These are phyloP conservation scores for Sinocyclocheilus grahami DNA, from an alignment of 2,113 vertebrate genomes.

Conservation along the genomic window DNA sequence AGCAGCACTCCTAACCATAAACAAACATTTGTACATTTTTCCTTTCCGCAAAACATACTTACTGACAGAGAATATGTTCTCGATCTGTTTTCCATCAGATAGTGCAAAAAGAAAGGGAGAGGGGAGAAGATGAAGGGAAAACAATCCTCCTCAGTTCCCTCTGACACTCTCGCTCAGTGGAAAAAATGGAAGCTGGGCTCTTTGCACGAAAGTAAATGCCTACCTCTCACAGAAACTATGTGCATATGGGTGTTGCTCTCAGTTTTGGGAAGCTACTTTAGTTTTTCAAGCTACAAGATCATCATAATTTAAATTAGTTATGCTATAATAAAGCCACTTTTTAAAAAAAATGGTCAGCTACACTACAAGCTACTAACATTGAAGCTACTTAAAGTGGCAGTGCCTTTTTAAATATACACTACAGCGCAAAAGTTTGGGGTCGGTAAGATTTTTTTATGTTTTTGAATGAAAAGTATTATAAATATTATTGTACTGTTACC, in stretches of 20 bases:
- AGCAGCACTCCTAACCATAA: conserved; percentile 59
- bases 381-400: too few relatives aligned
- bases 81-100: conserved; percentile 64
- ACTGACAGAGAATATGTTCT: conserved; percentile 65
- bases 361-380: too few relatives aligned
- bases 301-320: neutral
- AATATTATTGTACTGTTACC: neutral
- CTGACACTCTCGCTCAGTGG: neutral
- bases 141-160: conserved; percentile 34
- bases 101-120: conserved; percentile 34
- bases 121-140: conserved; percentile 50
- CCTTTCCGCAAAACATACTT: conserved; percentile 49
- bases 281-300: neutral
- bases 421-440: neutral
- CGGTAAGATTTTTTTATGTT: neutral
- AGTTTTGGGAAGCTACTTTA: neutral
- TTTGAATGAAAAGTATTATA: neutral
- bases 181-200: neutral
- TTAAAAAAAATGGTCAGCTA: too few relatives aligned
- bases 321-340: neutral
- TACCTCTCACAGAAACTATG: neutral
- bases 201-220: neutral
- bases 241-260: neutral
- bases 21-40: conserved; percentile 68
- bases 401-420: neutral